Percentiles rank a stretch among this genome's conserved stretches.
These are phyloP conservation scores for Heliconius ethilla DNA, from an alignment of 2,888 invertebrate genomes.

Conservation along the genomic window DNA sequence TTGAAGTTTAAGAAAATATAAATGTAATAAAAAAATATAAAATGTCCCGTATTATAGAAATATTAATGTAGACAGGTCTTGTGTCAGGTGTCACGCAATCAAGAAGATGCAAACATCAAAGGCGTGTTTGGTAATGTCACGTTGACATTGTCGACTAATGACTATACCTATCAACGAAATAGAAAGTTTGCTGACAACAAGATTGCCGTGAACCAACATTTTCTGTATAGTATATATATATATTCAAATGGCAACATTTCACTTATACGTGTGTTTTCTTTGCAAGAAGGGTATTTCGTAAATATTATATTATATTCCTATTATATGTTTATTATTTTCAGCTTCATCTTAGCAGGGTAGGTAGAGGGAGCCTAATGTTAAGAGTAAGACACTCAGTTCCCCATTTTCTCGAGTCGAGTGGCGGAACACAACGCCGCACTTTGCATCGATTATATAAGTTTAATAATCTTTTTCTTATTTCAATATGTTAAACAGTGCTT, in stretches of 20 bases:
- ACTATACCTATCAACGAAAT: slow-evolving; percentile 32
- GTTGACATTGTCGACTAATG: slow-evolving; percentile 6
- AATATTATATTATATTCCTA: neutral
- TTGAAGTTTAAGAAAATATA: neutral
- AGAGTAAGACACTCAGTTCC: too few species aligned
- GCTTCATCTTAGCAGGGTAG: too few species aligned
- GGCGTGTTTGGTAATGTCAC: slow-evolving; percentile 5
- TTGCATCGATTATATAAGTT: neutral
- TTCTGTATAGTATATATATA: neutral
- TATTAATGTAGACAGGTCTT: neutral
- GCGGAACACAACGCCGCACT: too few species aligned
- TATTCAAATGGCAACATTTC: slow-evolving; percentile 3
- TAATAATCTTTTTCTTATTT: neutral
- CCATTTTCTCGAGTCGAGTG: too few species aligned
- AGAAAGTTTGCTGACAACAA: slow-evolving; percentile 33
- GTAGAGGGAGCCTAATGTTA: too few species aligned
- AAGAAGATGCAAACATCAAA: slow-evolving; percentile 13
- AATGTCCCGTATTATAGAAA: neutral
- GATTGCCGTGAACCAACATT: slow-evolving; percentile 5
- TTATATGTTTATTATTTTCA: too few species aligned
- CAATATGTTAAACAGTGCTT: neutral
- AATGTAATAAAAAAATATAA: neutral
- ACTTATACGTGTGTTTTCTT: neutral
- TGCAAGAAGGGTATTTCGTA: neutral
- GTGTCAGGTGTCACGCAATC: slow-evolving; percentile 2